phyloP scores from a whole-genome alignment of 2,113 vertebrate genomes.

The Syngnathus floridae region DNA sequence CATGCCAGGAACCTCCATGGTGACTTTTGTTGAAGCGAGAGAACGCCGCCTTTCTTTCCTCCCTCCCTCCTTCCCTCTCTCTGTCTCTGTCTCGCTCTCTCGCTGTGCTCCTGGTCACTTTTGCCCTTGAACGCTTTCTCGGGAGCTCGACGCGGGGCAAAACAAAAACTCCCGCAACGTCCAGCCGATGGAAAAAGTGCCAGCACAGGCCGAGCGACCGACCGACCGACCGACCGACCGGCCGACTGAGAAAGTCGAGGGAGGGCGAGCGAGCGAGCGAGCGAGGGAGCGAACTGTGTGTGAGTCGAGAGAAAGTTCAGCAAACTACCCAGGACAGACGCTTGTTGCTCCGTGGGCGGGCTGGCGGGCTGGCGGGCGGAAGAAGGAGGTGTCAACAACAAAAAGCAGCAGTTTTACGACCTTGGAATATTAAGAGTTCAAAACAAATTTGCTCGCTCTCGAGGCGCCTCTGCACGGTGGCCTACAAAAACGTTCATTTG shows the following conservation, averaged over 20 bases:
- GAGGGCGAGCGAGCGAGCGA: too few relatives aligned
- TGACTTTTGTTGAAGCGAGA: slow-evolving; percentile 32
- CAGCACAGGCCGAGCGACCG: too few relatives aligned
- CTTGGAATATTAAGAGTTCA: not conserved
- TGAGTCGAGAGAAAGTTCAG: not conserved
- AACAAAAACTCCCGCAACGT: not conserved
- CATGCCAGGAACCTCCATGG: slow-evolving; percentile 68
- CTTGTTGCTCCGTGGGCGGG: not conserved
- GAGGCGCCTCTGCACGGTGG: not conserved
- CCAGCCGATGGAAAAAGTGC: not conserved
- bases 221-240: too few relatives aligned
- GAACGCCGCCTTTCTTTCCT: slow-evolving; percentile 39
- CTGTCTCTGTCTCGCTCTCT: too few relatives aligned
- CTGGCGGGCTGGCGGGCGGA: not conserved
- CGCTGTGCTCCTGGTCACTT: slow-evolving; percentile 21
- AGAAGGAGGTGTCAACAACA: not conserved
- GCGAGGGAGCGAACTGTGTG: not conserved
- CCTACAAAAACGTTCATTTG: not conserved
- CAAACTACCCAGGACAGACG: not conserved
- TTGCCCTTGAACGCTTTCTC: not conserved
- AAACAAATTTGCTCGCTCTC: not conserved
- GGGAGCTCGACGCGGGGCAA: not conserved
- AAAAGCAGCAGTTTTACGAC: not conserved
- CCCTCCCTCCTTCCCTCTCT: not conserved
- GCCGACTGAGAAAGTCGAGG: too few relatives aligned